Base-by-base conservation (phyloP, 2,888 invertebrate genomes). In the Diaprepes abbreviatus region DNA sequence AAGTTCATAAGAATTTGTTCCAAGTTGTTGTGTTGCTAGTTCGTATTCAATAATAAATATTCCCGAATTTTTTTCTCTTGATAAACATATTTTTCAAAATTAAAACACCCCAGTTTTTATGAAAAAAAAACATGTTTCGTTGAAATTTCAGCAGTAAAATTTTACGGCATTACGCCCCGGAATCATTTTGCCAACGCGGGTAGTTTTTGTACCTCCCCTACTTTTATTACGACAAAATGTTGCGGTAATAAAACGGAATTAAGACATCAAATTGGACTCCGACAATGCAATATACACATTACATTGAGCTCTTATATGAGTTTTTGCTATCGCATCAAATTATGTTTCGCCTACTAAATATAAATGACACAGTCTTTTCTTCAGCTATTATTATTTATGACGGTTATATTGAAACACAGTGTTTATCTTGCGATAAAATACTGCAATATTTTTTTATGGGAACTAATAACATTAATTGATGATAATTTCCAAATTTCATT, bases 111-210 rank as follows among this genome's bases (percentile, higher is more conserved):
- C n/a, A n/a, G n/a, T n/a, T n/a, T n/a, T n/a, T n/a, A n/a, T n/a
- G n/a, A n/a, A n/a, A n/a, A n/a, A n/a, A n/a, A n/a, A n/a, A n/a
- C n/a, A n/a, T n/a, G n/a, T n/a, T n/a, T n/a, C n/a, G n/a, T n/a
- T n/a, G n/a, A 21, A 63, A 40, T 63, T 62, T 52, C 12, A 52
- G 16, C 52, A 38, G 63, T 63, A 63, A 63, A 63, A 52, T 63
- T 52, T 63, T 63, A 63, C 54, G 63, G 54, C 54, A 63, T 63
- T 40, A 63, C 19, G 12, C 31, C 36, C 36, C 38, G 28, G 28
- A 33, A 40, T 63, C 17, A 63, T 63, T 63, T 63, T 40, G 28
- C 52, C 63, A 12, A 36, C 38, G 38, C 52, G 63, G 28, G 52
- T 36, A 63, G 28, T 63, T 54, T 63, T 63, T 63, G 62, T 50